Base-by-base conservation (phyloP, 35 echinoderm and acorn worm species). In the Patiria miniata region DNA sequence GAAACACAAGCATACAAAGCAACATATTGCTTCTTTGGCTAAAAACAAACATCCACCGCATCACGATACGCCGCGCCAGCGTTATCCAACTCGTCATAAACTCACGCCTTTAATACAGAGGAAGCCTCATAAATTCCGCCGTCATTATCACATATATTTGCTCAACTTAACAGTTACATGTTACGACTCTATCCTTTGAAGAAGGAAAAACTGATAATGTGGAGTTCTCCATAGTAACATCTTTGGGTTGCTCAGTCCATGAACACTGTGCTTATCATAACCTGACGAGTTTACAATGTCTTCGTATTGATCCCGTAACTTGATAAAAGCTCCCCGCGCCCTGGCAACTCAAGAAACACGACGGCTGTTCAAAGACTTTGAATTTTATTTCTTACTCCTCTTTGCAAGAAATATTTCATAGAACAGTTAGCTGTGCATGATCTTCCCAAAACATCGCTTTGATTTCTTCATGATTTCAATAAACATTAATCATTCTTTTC, bases 221-320 rank as follows among this genome's bases (percentile, higher is more conserved):
- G 26, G 65, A 2, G 21, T 73, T 14, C 26, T 73, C 2, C 26
- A 32, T 73, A 30, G 26, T 36, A 26, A 73, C 65, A 73, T 60
- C 57, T n/a, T 21, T 60, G 18, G 57, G 57, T 26, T 60, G 17
- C 19, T 60, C 28, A 32, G 29, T 8, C 42, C 42, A 22, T 36
- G 26, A 14, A 18, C 65, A 16, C 42, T 4, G 12, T 3, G 8
- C 14, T 73, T 73, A 73, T 73, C 65, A 23, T 26, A 73, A 73
- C 65, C 26, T 73, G 65, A 73, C 65, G 34, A 73, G n/a, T 73
- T 73, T 73, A 73, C 65, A 34, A 73, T 14, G 65, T 73, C 65
- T 73, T 73, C 26, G 14, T 30, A 30, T 18, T 34, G 61, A 69
- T 34, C 3, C 42, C 8, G 61, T 69, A 69, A 69, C 22, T 28